These are phyloP conservation scores for Luidia sarsii DNA, from an alignment of 53 echinoderm and acorn worm species.

Conservation along the genomic window DNA sequence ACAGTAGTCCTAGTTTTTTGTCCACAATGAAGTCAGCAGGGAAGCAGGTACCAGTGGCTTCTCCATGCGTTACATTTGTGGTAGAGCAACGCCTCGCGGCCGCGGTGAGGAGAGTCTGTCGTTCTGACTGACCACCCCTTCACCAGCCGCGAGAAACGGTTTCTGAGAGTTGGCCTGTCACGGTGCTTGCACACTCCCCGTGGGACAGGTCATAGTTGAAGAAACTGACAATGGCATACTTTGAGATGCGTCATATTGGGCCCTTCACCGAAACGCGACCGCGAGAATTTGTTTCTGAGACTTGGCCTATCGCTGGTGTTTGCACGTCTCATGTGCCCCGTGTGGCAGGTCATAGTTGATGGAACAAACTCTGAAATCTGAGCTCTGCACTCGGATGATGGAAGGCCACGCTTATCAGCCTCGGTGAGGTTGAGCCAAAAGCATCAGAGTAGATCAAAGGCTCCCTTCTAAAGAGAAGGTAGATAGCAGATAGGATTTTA, in stretches of 20 bases:
- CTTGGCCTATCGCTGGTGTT: constrained; percentile 36
- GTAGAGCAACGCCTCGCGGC: constrained; percentile 49
- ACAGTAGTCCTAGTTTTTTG: too few relatives aligned
- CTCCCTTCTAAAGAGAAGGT: too few relatives aligned
- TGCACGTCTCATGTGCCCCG: too few relatives aligned
- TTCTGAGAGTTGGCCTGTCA: constrained; percentile 64
- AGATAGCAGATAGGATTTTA: too few relatives aligned
- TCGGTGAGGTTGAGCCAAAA: too few relatives aligned
- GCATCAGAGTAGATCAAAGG: too few relatives aligned
- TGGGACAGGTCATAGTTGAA: constrained; percentile 22
- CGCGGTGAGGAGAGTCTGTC: constrained; percentile 10
- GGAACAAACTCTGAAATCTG: constrained; percentile 54
- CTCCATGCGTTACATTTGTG: constrained; percentile 62
- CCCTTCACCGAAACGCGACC: neutral
- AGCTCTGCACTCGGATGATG: too few relatives aligned
- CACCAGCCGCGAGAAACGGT: constrained; percentile 4
- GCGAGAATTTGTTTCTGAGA: constrained; percentile 56
- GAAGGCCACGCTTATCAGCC: too few relatives aligned
- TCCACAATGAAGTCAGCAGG: constrained; percentile 84
- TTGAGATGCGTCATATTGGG: too few relatives aligned
- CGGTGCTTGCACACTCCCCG: neutral
- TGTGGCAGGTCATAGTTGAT: constrained; percentile 25
- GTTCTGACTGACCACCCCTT: constrained; percentile 11
- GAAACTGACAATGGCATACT: constrained; percentile 59
- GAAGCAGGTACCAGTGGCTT: constrained; percentile 32